phyloP scores from a whole-genome alignment of 2,888 invertebrate genomes.

The Oscheius sp. region DNA sequence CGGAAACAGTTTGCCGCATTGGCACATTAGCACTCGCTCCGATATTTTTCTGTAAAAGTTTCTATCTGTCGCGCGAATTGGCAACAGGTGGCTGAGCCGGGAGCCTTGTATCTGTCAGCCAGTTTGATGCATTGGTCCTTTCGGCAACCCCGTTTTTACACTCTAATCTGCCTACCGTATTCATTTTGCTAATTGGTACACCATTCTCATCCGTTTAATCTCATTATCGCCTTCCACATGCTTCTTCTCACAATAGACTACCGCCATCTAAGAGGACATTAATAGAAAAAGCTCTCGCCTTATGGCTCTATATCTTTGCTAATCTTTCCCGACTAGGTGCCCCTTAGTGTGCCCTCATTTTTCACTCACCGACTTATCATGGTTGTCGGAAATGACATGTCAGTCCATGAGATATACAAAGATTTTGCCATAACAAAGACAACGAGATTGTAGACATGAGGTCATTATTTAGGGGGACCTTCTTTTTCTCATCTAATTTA shows the following conservation, averaged over 20 bases:
- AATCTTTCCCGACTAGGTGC: neutral
- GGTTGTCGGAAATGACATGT: conserved; percentile 18
- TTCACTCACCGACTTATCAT: conserved; percentile 32
- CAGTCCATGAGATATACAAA: neutral
- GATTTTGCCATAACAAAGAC: neutral
- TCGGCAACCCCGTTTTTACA: conserved; percentile 25
- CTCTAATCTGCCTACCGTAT: conserved; percentile 31
- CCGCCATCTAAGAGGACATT: neutral
- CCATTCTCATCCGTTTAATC: conserved; percentile 4
- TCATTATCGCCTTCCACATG: conserved; percentile 24
- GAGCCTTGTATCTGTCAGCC: conserved; percentile 33
- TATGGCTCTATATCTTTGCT: neutral
- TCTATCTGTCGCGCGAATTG: conserved; percentile 22
- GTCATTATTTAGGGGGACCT: too few species aligned
- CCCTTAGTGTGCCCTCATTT: conserved; percentile 13
- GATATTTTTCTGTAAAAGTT: conserved; percentile 6
- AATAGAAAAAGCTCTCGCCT: too few species aligned
- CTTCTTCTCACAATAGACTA: conserved; percentile 5
- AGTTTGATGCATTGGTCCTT: conserved; percentile 25
- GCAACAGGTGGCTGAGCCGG: conserved; percentile 24
- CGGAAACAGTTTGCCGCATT: conserved; percentile 32
- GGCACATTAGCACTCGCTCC: conserved; percentile 2
- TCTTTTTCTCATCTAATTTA: too few species aligned
- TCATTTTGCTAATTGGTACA: conserved; percentile 29
- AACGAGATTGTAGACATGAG: neutral